These are phyloP conservation scores for Anastrepha obliqua DNA, from an alignment of 1,140 invertebrate genomes.

Conservation along the genomic window DNA sequence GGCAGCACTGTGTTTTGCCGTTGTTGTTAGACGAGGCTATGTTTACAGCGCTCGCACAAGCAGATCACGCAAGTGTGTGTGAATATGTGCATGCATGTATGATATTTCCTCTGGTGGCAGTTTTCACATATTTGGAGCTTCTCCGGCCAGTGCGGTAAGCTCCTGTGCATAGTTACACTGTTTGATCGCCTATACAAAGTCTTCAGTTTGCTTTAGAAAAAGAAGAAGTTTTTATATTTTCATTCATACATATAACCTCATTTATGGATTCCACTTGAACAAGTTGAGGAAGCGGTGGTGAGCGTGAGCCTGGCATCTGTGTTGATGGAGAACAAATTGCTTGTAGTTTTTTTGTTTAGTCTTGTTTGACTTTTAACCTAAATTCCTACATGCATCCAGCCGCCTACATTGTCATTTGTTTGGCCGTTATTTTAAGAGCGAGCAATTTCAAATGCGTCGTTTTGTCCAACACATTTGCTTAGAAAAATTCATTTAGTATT, in stretches of 20 bases:
- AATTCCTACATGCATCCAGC: background rate
- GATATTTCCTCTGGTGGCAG: background rate
- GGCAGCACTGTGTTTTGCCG: background rate
- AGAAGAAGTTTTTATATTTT: slow-evolving; percentile 22
- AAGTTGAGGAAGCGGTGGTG: background rate
- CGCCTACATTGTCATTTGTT: too few species aligned
- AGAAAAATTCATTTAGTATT: too few species aligned
- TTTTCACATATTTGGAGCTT: background rate
- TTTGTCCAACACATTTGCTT: too few species aligned
- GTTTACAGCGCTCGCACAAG: too few species aligned
- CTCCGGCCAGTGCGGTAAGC: background rate
- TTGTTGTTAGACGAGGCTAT: background rate
- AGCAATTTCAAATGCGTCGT: too few species aligned
- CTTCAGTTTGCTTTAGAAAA: background rate
- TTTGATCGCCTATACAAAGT: background rate
- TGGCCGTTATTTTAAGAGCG: too few species aligned
- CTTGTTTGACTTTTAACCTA: background rate
- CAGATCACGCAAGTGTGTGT: background rate
- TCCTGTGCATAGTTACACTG: background rate
- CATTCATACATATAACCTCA: background rate
- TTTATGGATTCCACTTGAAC: slow-evolving; percentile 39
- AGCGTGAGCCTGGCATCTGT: background rate
- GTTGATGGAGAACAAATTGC: background rate
- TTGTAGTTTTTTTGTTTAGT: background rate
- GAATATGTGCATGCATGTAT: background rate